A percentile compares a stretch with the other conserved stretches of the same genome.
These are phyloP conservation scores for Mythimna ferrago DNA, from an alignment of 2,888 invertebrate species.

Conservation along the genomic window DNA sequence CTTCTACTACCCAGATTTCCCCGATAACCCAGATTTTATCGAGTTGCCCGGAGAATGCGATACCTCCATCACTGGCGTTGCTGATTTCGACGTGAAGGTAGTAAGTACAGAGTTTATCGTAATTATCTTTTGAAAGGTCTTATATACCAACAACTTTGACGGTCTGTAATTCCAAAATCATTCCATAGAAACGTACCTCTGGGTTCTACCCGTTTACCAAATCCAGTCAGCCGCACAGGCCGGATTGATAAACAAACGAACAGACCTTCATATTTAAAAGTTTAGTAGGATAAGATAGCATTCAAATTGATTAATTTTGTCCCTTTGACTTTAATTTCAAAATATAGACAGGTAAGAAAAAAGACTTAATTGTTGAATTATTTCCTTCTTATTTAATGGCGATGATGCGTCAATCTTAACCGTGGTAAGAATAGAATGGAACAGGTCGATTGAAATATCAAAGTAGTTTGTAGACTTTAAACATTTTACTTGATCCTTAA, in stretches of 20 bases:
- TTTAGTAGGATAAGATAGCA: too few relatives aligned
- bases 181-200: background rate
- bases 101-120: slow-evolving; percentile 1
- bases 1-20: slow-evolving; percentile 12
- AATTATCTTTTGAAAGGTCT: background rate
- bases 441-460: too few relatives aligned
- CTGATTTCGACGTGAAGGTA: background rate
- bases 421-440: too few relatives aligned
- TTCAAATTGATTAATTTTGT: too few relatives aligned
- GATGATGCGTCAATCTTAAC: too few relatives aligned
- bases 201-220: background rate
- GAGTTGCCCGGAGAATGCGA: slow-evolving; percentile 77
- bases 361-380: too few relatives aligned
- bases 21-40: slow-evolving; percentile 65
- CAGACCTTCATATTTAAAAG: too few relatives aligned
- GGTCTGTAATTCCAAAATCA: background rate
- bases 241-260: background rate
- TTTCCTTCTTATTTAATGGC: too few relatives aligned
- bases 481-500: too few relatives aligned
- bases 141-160: background rate
- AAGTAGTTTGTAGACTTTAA: too few relatives aligned
- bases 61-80: slow-evolving; percentile 62
- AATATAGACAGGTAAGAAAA: too few relatives aligned
- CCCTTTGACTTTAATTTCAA: too few relatives aligned
- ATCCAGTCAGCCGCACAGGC: background rate